Evolutionary conservation across 2,888 invertebrate species (phyloP), one percentile per base, ranked within the genome.

Genomic region (Cerceris ruficornis): DNA sequence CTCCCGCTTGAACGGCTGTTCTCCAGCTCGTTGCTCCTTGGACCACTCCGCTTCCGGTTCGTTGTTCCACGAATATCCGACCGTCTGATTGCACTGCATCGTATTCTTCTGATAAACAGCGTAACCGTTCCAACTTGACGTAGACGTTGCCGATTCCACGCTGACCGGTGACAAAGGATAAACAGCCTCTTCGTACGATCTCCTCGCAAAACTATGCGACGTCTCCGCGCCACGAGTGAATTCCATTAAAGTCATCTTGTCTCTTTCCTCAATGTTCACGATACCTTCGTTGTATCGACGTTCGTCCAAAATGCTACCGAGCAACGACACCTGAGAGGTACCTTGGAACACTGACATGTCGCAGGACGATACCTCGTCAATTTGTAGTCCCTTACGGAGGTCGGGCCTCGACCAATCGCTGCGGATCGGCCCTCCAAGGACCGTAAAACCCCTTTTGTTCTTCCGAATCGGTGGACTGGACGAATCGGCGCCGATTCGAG

Each of bases 321-420:
- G 11, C 11, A 28, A 43, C 62, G 57, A 13, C n/a, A 1, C 39
- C 15, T 43, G 39, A 54, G 54, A 62, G 0, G 64, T 62, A 54
- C n/a, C 62, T n/a, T 77, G 62, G 52, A 68, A 73, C 46, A 88
- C 87, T 87, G 86, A 84, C 83, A 83, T 79, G 42, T 66, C 69
- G 65, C 15, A 46, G 50, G 67, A 68, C 77, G 60, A 61, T 65
- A 72, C 61, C 80, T 75, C 75, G 84, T 75, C 82, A 85, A 87
- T 88, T 87, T 88, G 80, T 85, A 86, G 83, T 50, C 59, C 43
- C 66, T 57, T 67, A 59, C 60, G 80, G 58, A 60, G 60, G 52
- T 28, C 62, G 49, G 41, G 42, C 39, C 57, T 64, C 69, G 67
- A 67, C 84, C 84, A 83, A 84, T 83, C 73, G 62, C 55, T 13